These are phyloP conservation scores for Cygnus atratus DNA, from an alignment of 2,113 vertebrate species.

Conservation along the genomic window DNA sequence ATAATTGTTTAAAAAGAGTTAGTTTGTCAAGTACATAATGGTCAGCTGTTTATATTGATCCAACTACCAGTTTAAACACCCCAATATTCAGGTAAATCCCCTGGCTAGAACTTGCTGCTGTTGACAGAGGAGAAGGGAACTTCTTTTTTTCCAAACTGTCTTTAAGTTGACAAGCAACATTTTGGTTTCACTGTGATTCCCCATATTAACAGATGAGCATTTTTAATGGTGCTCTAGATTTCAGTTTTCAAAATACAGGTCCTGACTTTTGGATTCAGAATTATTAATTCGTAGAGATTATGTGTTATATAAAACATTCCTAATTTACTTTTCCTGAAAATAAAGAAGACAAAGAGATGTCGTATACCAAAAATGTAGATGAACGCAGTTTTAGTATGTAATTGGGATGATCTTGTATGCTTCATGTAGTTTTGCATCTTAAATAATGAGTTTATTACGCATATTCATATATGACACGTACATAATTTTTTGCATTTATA, in stretches of 20 bases:
- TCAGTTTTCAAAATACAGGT: background rate
- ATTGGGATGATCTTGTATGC: background rate
- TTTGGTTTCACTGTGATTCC: background rate
- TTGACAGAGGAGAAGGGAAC: fast-evolving
- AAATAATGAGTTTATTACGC: background rate
- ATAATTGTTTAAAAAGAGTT: background rate
- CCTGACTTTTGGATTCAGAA: background rate
- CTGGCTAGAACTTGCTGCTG: background rate
- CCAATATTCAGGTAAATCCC: background rate
- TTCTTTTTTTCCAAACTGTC: background rate
- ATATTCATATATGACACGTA: background rate
- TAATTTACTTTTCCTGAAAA: background rate
- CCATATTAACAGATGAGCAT: background rate
- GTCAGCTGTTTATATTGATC: background rate
- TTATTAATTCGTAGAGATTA: background rate
- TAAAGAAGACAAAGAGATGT: background rate
- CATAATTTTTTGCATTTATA: conserved; percentile 3
- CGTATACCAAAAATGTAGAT: background rate
- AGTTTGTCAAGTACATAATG: background rate
- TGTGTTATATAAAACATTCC: background rate
- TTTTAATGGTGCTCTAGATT: background rate
- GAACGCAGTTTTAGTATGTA: background rate
- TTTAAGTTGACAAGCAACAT: background rate
- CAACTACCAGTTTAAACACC: background rate
- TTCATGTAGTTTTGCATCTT: background rate